A percentile compares a stretch with the other conserved stretches of the same genome.
Evolutionary conservation across 2,113 vertebrate genomes (phyloP).

Genomic region (Coptodon rendalli): DNA sequence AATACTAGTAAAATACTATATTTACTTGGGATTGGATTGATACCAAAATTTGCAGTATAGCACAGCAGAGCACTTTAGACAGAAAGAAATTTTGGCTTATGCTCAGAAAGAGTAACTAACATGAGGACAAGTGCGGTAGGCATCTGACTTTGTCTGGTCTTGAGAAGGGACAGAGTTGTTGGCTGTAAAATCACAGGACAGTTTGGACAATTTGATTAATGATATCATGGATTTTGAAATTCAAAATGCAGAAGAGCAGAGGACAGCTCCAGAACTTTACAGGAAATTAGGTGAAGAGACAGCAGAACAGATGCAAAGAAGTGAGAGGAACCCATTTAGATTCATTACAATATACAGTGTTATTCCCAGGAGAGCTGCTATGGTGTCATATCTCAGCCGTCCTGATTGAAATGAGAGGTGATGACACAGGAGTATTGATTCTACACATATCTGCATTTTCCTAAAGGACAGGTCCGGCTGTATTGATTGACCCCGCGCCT

Average conservation of each 20-base stretch:
- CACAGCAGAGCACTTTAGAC: neutral
- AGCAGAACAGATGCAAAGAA: neutral
- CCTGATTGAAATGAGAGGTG: slow-evolving; percentile 53
- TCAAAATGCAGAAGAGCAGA: too few relatives aligned
- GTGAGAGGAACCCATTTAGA: slow-evolving; percentile 20
- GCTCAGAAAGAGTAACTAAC: neutral
- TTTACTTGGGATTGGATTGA: neutral
- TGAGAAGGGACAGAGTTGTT: neutral
- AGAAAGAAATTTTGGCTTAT: neutral
- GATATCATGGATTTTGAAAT: neutral
- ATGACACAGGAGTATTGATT: slow-evolving; percentile 64
- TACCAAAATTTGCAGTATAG: neutral
- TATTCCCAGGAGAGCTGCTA: neutral
- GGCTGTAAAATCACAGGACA: neutral
- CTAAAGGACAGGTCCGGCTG: slow-evolving; percentile 36
- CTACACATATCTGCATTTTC: slow-evolving; percentile 55
- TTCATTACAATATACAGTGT: slow-evolving; percentile 1
- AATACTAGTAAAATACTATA: neutral
- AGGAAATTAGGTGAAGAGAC: neutral
- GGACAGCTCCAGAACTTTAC: neutral
- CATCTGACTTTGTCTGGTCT: neutral
- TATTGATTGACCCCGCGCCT: slow-evolving; percentile 59
- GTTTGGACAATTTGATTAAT: neutral
- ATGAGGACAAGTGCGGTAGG: neutral
- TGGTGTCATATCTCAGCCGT: slow-evolving; percentile 32